Conservation (phyloP, 2,797 vertebrate genomes). For the Masticophis lateralis region DNA sequence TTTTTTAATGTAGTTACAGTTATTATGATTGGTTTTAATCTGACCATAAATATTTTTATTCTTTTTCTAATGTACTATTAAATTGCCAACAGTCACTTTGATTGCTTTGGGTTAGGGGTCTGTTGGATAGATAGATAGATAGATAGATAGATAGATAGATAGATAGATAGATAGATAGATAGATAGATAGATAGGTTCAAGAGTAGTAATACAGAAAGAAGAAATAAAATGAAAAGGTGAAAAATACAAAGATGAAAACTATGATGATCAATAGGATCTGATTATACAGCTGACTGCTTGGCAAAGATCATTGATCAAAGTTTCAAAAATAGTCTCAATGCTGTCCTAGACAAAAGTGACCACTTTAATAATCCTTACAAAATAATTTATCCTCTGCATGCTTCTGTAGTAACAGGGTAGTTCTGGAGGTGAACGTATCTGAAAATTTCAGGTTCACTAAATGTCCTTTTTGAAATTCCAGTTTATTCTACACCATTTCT, state of each 20-base stretch:
- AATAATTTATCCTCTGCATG: background rate
- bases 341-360: background rate
- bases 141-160: too few relatives aligned
- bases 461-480: background rate
- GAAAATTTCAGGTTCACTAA: background rate
- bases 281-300: background rate
- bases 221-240: background rate
- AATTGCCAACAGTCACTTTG: background rate
- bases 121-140: background rate
- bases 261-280: background rate
- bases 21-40: background rate
- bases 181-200: background rate
- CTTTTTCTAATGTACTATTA: background rate
- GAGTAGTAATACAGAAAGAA: background rate
- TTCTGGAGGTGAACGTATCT: background rate
- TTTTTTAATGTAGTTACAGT: background rate
- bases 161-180: background rate
- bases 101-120: background rate
- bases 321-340: background rate
- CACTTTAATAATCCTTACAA: background rate
- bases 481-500: background rate
- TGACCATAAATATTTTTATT: background rate
- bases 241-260: background rate
- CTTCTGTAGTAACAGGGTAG: background rate
- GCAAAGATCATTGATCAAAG: conserved; percentile 9